Conservation (phyloP, 1,140 invertebrate species). For the Tetraneura akinire region DNA sequence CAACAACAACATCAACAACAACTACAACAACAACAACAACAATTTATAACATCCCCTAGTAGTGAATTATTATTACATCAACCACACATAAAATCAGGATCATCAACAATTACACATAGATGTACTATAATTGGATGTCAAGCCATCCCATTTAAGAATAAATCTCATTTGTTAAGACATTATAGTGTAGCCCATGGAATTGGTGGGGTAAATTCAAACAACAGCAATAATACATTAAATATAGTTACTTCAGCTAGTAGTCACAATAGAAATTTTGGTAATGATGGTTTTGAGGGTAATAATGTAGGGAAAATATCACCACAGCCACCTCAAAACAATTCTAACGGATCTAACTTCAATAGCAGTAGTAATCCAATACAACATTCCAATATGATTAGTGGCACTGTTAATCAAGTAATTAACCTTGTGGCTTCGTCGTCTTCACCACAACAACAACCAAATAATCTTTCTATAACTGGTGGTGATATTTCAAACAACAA, state of each 20-base stretch:
- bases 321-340: not conserved
- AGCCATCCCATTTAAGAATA: constrained; percentile 91
- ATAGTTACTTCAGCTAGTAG: not conserved
- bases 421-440: not conserved
- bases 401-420: not conserved
- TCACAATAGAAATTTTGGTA: not conserved
- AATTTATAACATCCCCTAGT: not conserved
- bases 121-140: constrained; percentile 83
- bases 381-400: not conserved
- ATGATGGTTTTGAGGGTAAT: not conserved
- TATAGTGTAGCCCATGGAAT: constrained; percentile 87
- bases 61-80: constrained; percentile 9
- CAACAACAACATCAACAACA: not conserved
- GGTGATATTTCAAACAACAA: not conserved
- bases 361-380: not conserved
- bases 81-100: constrained; percentile 14
- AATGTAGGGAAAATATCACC: not conserved
- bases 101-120: constrained; percentile 63
- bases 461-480: constrained; percentile 3
- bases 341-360: constrained; percentile 23
- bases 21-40: not conserved
- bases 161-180: constrained; percentile 88
- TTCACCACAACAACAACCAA: constrained; percentile 9
- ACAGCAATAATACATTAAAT: not conserved
- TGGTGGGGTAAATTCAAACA: constrained; percentile 55